Percentiles rank a stretch among this genome's conserved stretches.
Conservation (phyloP, 2,888 invertebrate species). For the Antheraea assamensis region DNA sequence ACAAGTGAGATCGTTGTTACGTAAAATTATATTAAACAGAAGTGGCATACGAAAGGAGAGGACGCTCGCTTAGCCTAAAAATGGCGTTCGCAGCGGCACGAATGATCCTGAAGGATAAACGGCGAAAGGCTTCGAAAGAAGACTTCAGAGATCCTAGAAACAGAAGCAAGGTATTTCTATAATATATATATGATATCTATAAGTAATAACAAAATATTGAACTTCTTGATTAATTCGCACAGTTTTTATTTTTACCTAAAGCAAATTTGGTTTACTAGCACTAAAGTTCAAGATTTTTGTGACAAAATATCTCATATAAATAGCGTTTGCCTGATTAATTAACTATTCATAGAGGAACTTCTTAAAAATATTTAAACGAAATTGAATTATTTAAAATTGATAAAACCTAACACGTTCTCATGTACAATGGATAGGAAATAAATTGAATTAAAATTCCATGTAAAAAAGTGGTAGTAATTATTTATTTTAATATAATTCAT, state of each 20-base stretch:
- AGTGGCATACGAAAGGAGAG: slow-evolving; percentile 42
- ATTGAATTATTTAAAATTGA: too few species aligned
- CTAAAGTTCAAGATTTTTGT: neutral
- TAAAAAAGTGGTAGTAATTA: too few species aligned
- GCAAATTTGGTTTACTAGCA: neutral
- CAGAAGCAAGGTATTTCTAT: slow-evolving; percentile 88
- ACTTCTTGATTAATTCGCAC: neutral
- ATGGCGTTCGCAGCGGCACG: slow-evolving; percentile 94
- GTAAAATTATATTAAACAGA: slow-evolving; percentile 28
- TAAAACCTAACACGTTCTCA: too few species aligned
- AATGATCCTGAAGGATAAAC: slow-evolving; percentile 92
- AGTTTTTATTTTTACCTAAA: neutral
- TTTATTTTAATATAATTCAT: too few species aligned
- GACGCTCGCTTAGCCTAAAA: slow-evolving; percentile 49
- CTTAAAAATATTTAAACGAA: too few species aligned
- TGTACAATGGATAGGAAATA: neutral
- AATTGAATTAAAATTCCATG: neutral
- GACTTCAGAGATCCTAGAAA: slow-evolving; percentile 88
- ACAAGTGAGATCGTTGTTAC: slow-evolving; percentile 28
- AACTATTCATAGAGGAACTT: too few species aligned
- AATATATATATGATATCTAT: neutral
- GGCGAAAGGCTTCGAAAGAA: slow-evolving; percentile 90
- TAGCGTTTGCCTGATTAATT: too few species aligned
- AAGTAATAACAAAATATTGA: neutral
- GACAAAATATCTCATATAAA: too few species aligned